A percentile compares a stretch with the other conserved stretches of the same genome.
phyloP scores from a whole-genome alignment of 2,797 vertebrate species.

The Linurgus olivaceus region DNA sequence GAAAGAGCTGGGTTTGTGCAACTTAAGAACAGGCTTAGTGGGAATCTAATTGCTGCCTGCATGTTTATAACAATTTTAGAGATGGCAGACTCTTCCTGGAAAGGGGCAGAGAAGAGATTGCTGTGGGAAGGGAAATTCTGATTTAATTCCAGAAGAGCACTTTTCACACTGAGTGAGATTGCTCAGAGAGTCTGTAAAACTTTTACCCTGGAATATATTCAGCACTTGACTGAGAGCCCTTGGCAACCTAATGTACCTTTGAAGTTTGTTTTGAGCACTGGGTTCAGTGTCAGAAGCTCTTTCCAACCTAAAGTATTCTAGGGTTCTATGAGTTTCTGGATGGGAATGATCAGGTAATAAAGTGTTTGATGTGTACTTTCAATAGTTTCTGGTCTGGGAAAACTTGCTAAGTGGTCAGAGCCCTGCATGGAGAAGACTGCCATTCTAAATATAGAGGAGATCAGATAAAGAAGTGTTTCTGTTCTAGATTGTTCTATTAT shows the following conservation, averaged over 20 bases:
- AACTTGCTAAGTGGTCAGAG: not conserved
- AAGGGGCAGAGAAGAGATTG: not conserved
- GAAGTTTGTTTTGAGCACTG: not conserved
- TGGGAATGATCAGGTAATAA: not conserved
- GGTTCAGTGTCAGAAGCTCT: not conserved
- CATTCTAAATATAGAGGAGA: not conserved
- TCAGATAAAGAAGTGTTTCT: not conserved
- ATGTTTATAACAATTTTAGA: not conserved
- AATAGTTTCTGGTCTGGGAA: not conserved
- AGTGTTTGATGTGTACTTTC: not conserved
- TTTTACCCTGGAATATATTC: not conserved
- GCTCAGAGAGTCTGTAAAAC: not conserved
- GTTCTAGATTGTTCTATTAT: not conserved
- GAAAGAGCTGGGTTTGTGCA: not conserved
- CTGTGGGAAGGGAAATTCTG: not conserved
- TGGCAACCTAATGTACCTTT: not conserved
- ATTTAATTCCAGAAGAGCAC: not conserved
- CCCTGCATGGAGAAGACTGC: not conserved
- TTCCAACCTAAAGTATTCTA: not conserved
- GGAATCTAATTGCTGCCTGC: not conserved
- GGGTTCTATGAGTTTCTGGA: not conserved
- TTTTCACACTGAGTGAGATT: not conserved
- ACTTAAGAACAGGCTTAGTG: not conserved
- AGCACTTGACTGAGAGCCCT: not conserved
- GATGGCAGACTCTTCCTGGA: not conserved